These are phyloP conservation scores for Xiphorhynchus elegans DNA, from an alignment of 2,113 vertebrate species.

Conservation along the genomic window DNA sequence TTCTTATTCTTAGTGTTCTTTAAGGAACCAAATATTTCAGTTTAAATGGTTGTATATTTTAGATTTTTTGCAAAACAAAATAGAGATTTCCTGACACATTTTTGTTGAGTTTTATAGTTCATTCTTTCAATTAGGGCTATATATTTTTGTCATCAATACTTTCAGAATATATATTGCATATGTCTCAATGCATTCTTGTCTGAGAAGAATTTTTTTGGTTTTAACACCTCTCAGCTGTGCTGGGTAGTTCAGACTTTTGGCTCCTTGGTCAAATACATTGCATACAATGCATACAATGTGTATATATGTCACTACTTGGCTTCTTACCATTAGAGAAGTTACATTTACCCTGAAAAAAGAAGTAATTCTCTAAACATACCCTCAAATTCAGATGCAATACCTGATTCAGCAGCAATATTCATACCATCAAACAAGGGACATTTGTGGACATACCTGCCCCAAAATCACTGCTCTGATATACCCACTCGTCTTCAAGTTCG, in stretches of 20 bases:
- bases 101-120: background rate
- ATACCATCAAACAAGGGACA: accelerated
- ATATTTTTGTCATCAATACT: background rate
- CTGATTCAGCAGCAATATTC: background rate
- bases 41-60: background rate
- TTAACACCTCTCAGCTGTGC: background rate
- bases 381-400: background rate
- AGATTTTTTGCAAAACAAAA: background rate
- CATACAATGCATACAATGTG: too few relatives aligned
- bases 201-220: background rate
- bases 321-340: background rate
- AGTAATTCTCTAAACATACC: background rate
- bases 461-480: background rate
- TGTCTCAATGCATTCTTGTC: background rate
- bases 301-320: background rate
- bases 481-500: background rate
- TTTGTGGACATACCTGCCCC: background rate
- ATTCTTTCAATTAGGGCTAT: background rate
- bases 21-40: background rate
- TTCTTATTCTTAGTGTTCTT: background rate
- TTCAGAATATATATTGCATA: background rate
- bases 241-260: background rate
- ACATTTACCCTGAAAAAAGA: background rate
- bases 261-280: background rate
- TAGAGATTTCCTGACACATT: background rate